Percentiles rank a stretch among this genome's conserved stretches.
Evolutionary conservation across 2,797 vertebrate genomes (phyloP).

Genomic region (Anguilla pacifica): DNA sequence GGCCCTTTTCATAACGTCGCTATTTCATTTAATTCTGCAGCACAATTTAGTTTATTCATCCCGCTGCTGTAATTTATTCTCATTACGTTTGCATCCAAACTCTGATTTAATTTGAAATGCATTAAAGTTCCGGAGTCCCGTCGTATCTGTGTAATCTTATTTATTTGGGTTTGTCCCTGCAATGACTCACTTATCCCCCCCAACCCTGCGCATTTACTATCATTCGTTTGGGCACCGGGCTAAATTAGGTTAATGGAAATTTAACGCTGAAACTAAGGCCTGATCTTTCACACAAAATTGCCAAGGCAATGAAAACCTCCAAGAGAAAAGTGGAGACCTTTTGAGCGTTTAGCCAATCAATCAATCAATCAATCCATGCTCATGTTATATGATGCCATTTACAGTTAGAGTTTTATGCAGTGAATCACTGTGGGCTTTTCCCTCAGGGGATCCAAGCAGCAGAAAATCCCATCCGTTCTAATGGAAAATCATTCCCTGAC

Average conservation of each 20-base stretch:
- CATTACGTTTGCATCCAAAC: not conserved
- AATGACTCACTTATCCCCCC: not conserved
- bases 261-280: not conserved
- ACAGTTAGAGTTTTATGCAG: not conserved
- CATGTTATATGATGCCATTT: not conserved
- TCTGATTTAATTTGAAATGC: not conserved
- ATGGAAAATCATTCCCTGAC: not conserved
- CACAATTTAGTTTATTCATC: not conserved
- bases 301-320: not conserved
- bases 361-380: not conserved
- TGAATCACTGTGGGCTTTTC: not conserved
- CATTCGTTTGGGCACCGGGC: not conserved
- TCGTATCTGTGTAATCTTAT: not conserved
- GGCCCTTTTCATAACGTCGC: not conserved
- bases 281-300: not conserved
- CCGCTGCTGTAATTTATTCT: not conserved
- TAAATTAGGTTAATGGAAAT: constrained; percentile 4
- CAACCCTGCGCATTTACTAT: not conserved
- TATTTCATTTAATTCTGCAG: not conserved
- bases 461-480: not conserved
- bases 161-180: not conserved
- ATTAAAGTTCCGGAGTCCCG: not conserved
- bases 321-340: too few species aligned
- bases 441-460: not conserved
- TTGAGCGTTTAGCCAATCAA: not conserved